Conservation (phyloP, 2,113 vertebrate genomes). For the Solenodon paradoxus region DNA sequence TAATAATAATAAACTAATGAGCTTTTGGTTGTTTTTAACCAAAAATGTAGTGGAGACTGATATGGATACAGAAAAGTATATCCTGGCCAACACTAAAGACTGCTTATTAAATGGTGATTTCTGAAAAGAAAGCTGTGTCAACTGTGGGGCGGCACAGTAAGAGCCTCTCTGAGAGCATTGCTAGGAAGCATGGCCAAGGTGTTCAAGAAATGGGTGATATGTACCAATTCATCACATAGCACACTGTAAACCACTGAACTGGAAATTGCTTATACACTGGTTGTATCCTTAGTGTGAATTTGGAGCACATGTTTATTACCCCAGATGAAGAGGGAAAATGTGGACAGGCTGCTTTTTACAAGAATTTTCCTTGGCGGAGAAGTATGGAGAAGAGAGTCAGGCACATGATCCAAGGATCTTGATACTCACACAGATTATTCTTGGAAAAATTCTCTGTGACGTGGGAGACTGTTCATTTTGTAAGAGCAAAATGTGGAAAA, state of each 20-base stretch:
- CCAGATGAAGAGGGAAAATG: slow-evolving; percentile 71
- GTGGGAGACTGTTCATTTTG: slow-evolving; percentile 79
- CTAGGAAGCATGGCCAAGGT: slow-evolving; percentile 74
- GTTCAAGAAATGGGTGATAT: slow-evolving; percentile 78
- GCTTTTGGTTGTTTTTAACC: slow-evolving; percentile 75
- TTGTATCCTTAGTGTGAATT: slow-evolving; percentile 80
- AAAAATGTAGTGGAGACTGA: slow-evolving; percentile 76
- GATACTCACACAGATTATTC: slow-evolving; percentile 80
- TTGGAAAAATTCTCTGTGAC: slow-evolving; percentile 81
- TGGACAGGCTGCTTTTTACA: slow-evolving; percentile 28
- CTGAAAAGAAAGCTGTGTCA: slow-evolving; percentile 80
- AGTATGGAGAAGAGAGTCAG: slow-evolving; percentile 76
- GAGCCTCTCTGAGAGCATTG: slow-evolving; percentile 51
- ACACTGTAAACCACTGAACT: too few relatives aligned
- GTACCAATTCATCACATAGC: too few relatives aligned
- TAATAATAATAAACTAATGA: slow-evolving; percentile 73
- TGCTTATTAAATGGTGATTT: slow-evolving; percentile 81
- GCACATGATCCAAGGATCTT: slow-evolving; percentile 77
- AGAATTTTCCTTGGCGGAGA: slow-evolving; percentile 78
- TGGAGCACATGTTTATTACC: slow-evolving; percentile 75
- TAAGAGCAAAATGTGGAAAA: slow-evolving; percentile 80
- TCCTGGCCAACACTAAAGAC: slow-evolving; percentile 78
- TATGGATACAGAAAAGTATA: slow-evolving; percentile 79
- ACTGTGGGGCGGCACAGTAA: slow-evolving; percentile 77
- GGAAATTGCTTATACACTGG: slow-evolving; percentile 62